Evolutionary conservation across 1,140 invertebrate genomes (phyloP), one percentile per base, ranked within the genome.

Genomic region (Pomacea maculata): DNA sequence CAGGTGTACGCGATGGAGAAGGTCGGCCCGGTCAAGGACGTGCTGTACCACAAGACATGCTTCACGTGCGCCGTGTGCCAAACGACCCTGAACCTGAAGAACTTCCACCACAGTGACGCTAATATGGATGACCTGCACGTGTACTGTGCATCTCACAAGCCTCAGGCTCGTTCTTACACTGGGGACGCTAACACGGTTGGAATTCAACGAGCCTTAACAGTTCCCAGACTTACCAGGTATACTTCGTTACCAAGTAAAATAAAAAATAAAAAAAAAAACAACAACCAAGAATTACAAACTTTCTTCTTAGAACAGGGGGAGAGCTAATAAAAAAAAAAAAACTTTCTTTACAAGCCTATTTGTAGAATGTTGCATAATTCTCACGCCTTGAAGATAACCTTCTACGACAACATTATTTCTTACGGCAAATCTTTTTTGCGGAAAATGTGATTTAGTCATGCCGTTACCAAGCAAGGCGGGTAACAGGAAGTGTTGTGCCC

Each of bases 1-100:
- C 77, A 82, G 61, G 84, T 85, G 11, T 85, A 83, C 65, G 77
- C 77, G 54, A 83, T 85, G 81, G 84, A 86, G 67, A 78, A 81
- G 55, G 25, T 80, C 21, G 84, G 84, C 4, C 84, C 84, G 14
- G 72, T 85, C 21, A 85, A 83, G 64, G 80, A 83, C 25, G 82
- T 75, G n/a, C 68, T 83, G 21, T 85, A 83, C 78, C 84, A 85
- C 76, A 83, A 83, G 80, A 34, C 25, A 11, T 85, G 84, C 57
- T 85, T 85, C 75, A 80, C 80, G 45, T 85, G 84, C 78, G 80
- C 68, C 14, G 79, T 57, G 5, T 85, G 84, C 54, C 54, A 57
- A 9, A 82, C 76, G 19, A 75, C 10, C n/a, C 73, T 84, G 0
- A 79, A 72, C 61, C 76, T 85, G 64, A 83, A 83, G 64, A 85